These are phyloP conservation scores for Rutpela maculata DNA, from an alignment of 2,888 invertebrate species.

Conservation along the genomic window DNA sequence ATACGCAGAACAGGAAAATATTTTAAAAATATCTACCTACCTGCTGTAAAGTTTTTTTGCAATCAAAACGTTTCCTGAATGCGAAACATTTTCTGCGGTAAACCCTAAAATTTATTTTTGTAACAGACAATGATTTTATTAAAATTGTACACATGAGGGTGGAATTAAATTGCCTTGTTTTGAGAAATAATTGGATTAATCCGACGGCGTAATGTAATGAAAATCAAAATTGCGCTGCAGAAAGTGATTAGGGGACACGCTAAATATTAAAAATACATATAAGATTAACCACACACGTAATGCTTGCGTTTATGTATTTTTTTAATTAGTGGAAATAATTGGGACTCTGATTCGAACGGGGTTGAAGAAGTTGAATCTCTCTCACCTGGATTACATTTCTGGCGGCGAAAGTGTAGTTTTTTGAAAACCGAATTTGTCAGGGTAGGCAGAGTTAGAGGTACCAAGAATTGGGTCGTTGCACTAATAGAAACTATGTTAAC, in stretches of 20 bases:
- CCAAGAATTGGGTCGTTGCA: no score
- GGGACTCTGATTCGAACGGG: no score
- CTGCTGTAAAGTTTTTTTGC: not conserved
- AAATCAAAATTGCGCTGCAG: conserved; percentile 32
- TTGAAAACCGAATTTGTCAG: no score
- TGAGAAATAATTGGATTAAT: conserved; percentile 34
- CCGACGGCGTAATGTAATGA: conserved; percentile 25
- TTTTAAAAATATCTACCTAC: not conserved
- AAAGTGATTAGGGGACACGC: conserved; percentile 13
- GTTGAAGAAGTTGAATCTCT: no score
- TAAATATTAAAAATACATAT: not conserved
- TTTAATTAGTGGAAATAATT: no score
- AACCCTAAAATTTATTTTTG: conserved; percentile 17
- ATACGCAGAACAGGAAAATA: not conserved
- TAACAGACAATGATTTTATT: conserved; percentile 33
- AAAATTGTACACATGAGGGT: conserved; percentile 37
- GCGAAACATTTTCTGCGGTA: conserved; percentile 12
- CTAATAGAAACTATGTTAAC: no score
- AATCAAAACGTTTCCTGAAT: not conserved
- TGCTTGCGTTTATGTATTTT: not conserved
- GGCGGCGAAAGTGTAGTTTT: no score
- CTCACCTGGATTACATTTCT: no score
- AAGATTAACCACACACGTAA: not conserved
- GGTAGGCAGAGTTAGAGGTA: no score
- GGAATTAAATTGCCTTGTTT: conserved; percentile 38